Conservation (phyloP, 2,113 vertebrate species). For the Micronycteris hirsuta region DNA sequence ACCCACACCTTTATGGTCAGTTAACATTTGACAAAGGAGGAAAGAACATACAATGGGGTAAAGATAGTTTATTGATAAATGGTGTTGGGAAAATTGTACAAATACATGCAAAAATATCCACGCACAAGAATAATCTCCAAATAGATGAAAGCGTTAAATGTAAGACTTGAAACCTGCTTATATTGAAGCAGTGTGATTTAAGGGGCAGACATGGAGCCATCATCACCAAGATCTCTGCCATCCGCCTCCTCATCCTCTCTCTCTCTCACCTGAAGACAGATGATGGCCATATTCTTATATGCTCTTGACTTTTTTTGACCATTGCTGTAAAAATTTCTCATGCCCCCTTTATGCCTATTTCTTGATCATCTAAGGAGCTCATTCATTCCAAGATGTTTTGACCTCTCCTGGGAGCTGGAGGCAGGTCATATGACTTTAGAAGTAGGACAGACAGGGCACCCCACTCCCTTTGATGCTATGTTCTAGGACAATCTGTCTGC, state of each 20-base stretch:
- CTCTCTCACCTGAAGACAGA: not conserved
- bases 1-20: not conserved
- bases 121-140: not conserved
- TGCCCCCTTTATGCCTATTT: not conserved
- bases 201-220: not conserved
- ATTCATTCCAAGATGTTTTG: not conserved
- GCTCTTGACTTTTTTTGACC: not conserved
- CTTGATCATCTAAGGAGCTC: not conserved
- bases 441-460: not conserved
- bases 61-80: not conserved
- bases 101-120: not conserved
- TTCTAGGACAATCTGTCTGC: not conserved
- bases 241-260: not conserved
- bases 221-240: not conserved
- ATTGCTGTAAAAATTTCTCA: not conserved
- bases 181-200: not conserved
- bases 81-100: not conserved
- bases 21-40: not conserved
- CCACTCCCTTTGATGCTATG: not conserved
- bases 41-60: not conserved
- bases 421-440: not conserved
- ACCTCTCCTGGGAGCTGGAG: not conserved
- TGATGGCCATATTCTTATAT: not conserved
- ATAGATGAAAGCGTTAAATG: not conserved
- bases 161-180: not conserved